phyloP scores from a whole-genome alignment of 2,888 invertebrate species.

The Andrena haemorrhoa region DNA sequence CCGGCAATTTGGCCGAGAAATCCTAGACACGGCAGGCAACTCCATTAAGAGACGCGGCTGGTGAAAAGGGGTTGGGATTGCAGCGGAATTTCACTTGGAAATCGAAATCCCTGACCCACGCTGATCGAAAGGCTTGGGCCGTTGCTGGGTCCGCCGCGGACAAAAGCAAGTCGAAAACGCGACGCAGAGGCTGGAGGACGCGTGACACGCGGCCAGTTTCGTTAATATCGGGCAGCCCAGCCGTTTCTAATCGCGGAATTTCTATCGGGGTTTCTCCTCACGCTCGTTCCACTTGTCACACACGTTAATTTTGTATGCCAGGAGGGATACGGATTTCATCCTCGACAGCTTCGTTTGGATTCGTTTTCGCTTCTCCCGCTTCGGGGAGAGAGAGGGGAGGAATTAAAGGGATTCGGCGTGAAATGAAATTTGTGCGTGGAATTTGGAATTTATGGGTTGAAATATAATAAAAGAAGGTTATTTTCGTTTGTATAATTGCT shows the following conservation, averaged over 20 bases:
- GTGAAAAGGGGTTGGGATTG: background rate
- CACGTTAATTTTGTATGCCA: slow-evolving; percentile 26
- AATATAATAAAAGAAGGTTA: too few relatives aligned
- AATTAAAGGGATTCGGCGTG: too few relatives aligned
- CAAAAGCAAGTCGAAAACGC: background rate
- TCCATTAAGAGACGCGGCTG: slow-evolving; percentile 23
- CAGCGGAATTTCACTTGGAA: slow-evolving; percentile 43
- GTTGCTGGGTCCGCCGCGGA: background rate
- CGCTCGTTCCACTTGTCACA: slow-evolving; percentile 31
- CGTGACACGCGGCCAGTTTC: slow-evolving; percentile 11
- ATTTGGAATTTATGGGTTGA: too few relatives aligned
- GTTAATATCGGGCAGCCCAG: background rate
- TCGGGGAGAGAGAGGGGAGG: too few relatives aligned
- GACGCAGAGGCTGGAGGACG: background rate
- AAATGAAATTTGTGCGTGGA: too few relatives aligned
- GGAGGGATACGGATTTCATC: background rate
- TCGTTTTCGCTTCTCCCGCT: background rate
- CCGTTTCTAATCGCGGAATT: slow-evolving; percentile 42
- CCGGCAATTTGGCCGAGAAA: slow-evolving; percentile 45
- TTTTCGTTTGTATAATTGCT: too few relatives aligned
- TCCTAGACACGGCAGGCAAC: slow-evolving; percentile 29
- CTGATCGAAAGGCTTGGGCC: background rate
- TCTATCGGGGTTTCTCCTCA: slow-evolving; percentile 34
- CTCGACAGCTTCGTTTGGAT: background rate
- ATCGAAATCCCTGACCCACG: slow-evolving; percentile 19